Conservation (phyloP, 2,888 invertebrate genomes). For the Acholoe squamosa region DNA sequence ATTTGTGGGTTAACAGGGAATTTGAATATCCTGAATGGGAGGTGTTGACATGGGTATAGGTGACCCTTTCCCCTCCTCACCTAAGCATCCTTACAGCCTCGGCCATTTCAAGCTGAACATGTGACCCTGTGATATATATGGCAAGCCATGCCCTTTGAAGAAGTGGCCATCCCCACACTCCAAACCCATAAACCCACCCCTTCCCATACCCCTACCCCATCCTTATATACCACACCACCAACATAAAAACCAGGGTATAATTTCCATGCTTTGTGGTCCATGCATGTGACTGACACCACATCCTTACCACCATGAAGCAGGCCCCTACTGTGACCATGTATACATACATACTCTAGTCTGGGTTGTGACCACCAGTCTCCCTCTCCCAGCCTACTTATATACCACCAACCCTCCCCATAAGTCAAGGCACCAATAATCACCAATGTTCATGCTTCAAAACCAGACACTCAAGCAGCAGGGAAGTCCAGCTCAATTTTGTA, state of each 20-base stretch:
- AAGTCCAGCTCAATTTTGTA: not conserved
- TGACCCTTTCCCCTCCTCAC: not conserved
- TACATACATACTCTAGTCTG: not conserved
- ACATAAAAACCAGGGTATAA: not conserved
- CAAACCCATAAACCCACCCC: not conserved
- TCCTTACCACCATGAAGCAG: not conserved
- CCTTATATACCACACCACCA: not conserved
- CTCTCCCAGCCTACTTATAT: too few relatives aligned
- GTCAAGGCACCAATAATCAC: not conserved
- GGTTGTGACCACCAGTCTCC: too few relatives aligned
- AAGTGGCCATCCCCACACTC: conserved; percentile 7
- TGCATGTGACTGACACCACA: conserved; percentile 28
- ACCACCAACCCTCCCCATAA: too few relatives aligned
- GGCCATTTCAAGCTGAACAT: not conserved
- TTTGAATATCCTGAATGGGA: too few relatives aligned
- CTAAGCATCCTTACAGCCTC: too few relatives aligned
- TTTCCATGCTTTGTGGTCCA: conserved; percentile 44
- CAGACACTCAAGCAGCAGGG: not conserved
- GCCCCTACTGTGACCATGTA: not conserved
- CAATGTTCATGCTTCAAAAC: not conserved
- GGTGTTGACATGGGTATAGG: not conserved
- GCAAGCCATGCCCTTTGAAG: not conserved
- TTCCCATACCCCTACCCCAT: not conserved
- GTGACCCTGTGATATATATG: conserved; percentile 6
- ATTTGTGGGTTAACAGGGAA: too few relatives aligned